Base-by-base conservation (phyloP, 2,888 invertebrate genomes). In the Galeopsomyia nigrocyanea region DNA sequence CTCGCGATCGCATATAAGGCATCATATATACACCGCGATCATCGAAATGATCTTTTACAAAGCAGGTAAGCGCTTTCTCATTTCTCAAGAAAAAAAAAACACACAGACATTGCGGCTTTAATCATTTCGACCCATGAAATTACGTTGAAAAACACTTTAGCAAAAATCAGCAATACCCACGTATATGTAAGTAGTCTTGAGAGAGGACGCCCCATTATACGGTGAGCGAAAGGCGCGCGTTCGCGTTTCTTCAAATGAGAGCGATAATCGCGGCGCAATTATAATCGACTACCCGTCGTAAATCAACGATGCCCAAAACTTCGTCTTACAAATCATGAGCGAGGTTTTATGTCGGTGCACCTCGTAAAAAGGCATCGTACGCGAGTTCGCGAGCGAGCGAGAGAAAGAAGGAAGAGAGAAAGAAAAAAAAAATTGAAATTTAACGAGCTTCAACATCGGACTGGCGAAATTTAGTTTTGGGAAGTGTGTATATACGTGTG, bases 361-460 rank as follows among this genome's bases (percentile, higher is more conserved):
- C 39, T 71, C 71, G 14, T 61, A 66, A 61, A 66, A 66, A 55
- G n/a, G 49, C 61, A 71, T 67, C 62, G 22, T 51, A 6, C 6
- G 47, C 49, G 19, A 6, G n/a, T n/a, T n/a, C 31, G 31, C 31
- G 31, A 3, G 3, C 31, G 31, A 31, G 31, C 3, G 39, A 39
- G 39, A 9, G 13, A 10, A 7, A 10, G 39, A 10, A 10, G 39
- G 1, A 10, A 10, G 7, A 39, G 39, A 10, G 7, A 10, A 39
- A 10, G 39, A 10, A 10, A 1, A 39, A 39, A 3, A 39, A 39
- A 39, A 39, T 1, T 39, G 5, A 26, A 26, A 26, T 7, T 10
- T 10, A 9, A 39, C 39, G 39, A 39, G 39, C 39, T 39, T 39
- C 39, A 39, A 39, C 7, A 39, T 39, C 13, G 39, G 39, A 39